Conservation (phyloP, 2,113 vertebrate genomes). For the Zosterops pallidus region DNA sequence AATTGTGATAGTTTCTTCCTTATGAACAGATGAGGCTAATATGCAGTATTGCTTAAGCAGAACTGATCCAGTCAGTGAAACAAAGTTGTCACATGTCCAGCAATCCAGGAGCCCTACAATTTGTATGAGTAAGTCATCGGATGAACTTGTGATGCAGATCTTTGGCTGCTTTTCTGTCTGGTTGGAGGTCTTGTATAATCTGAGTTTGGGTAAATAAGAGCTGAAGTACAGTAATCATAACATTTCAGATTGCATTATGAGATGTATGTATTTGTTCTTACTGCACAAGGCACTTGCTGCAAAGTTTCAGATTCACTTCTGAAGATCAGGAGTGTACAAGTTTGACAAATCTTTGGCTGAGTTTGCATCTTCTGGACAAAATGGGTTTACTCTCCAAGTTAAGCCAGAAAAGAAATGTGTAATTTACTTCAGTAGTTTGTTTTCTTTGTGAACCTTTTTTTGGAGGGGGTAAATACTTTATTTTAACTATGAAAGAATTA, state of each 20-base stretch:
- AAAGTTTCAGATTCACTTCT: neutral
- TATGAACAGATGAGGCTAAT: neutral
- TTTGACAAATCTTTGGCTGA: neutral
- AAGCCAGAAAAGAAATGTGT: neutral
- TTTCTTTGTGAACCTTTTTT: neutral
- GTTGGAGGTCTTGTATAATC: neutral
- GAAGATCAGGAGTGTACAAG: neutral
- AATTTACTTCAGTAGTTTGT: neutral
- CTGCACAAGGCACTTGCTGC: neutral
- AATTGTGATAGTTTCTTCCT: neutral
- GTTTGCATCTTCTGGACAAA: neutral
- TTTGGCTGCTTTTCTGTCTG: neutral
- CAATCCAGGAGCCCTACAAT: neutral
- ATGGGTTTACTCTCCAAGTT: neutral
- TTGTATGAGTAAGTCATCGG: neutral
- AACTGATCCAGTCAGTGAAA: neutral
- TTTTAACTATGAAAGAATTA: neutral
- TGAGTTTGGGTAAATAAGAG: neutral
- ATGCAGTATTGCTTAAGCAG: neutral
- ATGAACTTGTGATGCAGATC: neutral
- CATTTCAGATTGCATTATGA: accelerated
- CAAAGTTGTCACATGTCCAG: neutral
- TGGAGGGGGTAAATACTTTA: neutral
- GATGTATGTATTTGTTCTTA: neutral
- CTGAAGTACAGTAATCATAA: neutral